Percentiles rank a stretch among this genome's conserved stretches.
phyloP scores from a whole-genome alignment of 2,888 invertebrate genomes.

The Trisateles emortualis region DNA sequence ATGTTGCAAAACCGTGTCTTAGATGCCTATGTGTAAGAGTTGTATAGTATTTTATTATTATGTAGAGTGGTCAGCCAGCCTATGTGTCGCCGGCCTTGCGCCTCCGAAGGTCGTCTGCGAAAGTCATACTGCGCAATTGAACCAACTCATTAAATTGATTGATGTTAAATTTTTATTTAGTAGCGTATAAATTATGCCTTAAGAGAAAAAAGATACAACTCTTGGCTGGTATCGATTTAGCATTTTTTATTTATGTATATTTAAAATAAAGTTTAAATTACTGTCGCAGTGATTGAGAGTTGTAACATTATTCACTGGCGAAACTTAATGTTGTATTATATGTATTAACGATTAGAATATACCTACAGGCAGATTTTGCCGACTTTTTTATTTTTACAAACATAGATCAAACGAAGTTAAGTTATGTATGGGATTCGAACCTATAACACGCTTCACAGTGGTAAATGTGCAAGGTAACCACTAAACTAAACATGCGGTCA shows the following conservation, averaged over 20 bases:
- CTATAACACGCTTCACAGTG: too few relatives aligned
- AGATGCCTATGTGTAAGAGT: conserved; percentile 27
- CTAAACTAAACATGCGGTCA: too few relatives aligned
- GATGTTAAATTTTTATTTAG: conserved; percentile 59
- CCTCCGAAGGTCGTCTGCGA: conserved; percentile 68
- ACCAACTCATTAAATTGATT: conserved; percentile 59
- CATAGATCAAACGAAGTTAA: too few relatives aligned
- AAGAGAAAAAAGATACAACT: not conserved
- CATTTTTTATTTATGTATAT: not conserved
- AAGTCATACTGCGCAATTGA: conserved; percentile 59
- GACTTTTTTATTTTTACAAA: too few relatives aligned
- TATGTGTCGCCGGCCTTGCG: conserved; percentile 78
- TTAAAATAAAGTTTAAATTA: too few relatives aligned
- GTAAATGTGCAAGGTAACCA: too few relatives aligned
- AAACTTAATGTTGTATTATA: too few relatives aligned
- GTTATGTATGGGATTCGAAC: too few relatives aligned
- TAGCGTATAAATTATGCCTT: conserved; percentile 42
- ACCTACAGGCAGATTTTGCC: too few relatives aligned
- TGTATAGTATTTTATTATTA: conserved; percentile 23
- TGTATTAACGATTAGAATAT: too few relatives aligned
- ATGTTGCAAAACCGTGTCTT: conserved; percentile 35
- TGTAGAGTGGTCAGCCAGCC: conserved; percentile 60
- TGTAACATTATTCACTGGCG: too few relatives aligned
- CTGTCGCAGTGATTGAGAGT: too few relatives aligned
- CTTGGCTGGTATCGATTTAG: not conserved